Evolutionary conservation across 2,888 invertebrate genomes (phyloP).

Genomic region (Cantharis rufa): DNA sequence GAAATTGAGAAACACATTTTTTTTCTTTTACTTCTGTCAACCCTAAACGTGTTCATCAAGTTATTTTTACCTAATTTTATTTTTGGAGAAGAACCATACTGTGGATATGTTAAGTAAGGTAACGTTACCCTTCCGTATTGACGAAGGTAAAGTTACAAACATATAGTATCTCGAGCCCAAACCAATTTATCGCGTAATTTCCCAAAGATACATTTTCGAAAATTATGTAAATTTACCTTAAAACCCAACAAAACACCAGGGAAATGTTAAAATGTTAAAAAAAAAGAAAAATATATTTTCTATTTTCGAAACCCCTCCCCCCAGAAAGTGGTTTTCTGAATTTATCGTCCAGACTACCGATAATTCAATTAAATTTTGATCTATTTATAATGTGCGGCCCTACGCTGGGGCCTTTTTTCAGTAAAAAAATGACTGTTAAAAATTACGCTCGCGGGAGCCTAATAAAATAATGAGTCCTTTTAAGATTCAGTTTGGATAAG

Average conservation of each 20-base stretch:
- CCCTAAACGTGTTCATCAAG: neutral
- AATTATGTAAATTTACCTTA: too few relatives aligned
- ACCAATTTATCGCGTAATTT: neutral
- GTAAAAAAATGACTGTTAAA: too few relatives aligned
- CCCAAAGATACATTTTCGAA: too few relatives aligned
- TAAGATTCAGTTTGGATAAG: neutral
- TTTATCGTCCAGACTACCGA: too few relatives aligned
- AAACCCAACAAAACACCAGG: too few relatives aligned
- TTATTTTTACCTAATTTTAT: neutral
- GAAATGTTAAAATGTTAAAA: too few relatives aligned
- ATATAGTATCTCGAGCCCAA: neutral
- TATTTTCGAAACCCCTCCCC: too few relatives aligned
- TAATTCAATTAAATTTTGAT: too few relatives aligned
- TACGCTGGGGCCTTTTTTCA: too few relatives aligned
- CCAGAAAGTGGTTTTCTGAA: too few relatives aligned
- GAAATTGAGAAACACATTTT: neutral
- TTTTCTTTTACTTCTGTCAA: neutral
- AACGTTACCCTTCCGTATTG: neutral
- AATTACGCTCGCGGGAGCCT: neutral
- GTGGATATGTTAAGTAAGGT: neutral
- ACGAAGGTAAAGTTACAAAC: neutral
- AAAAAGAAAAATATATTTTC: too few relatives aligned
- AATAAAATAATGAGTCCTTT: neutral
- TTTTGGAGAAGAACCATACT: neutral
- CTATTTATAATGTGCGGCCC: too few relatives aligned